These are phyloP conservation scores for Drosophila mimetica DNA, from an alignment of 2,888 invertebrate genomes.

Conservation along the genomic window DNA sequence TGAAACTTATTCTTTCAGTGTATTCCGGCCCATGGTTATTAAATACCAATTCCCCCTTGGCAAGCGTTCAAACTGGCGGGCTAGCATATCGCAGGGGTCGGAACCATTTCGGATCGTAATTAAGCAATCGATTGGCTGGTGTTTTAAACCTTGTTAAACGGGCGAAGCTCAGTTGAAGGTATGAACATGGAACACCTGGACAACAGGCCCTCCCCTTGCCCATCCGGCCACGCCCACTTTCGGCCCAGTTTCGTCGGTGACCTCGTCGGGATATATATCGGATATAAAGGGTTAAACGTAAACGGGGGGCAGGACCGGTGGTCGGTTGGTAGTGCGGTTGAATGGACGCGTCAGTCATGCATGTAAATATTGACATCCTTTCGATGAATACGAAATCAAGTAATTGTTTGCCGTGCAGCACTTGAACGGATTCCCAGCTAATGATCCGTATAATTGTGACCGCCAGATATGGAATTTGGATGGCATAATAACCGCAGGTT, in stretches of 20 bases:
- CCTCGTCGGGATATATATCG: slow-evolving; percentile 3
- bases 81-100: slow-evolving; percentile 10
- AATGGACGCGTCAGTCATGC: slow-evolving; percentile 17
- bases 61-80: slow-evolving; percentile 1
- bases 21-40: slow-evolving; percentile 11
- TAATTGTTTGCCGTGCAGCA: slow-evolving; percentile 30
- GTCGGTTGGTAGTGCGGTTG: slow-evolving; percentile 1
- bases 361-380: slow-evolving; percentile 30
- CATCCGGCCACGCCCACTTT: slow-evolving; percentile 3
- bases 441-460: slow-evolving; percentile 36
- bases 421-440: slow-evolving; percentile 28
- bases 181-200: slow-evolving; percentile 10
- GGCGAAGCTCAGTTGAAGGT: slow-evolving; percentile 2
- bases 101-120: slow-evolving; percentile 26
- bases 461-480: slow-evolving; percentile 6
- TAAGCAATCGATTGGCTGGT: slow-evolving; percentile 33
- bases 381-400: slow-evolving; percentile 35
- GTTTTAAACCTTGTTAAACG: slow-evolving; percentile 8
- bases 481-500: not conserved
- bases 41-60: slow-evolving; percentile 10
- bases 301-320: not conserved
- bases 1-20: not conserved
- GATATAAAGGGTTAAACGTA: slow-evolving; percentile 6
- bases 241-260: slow-evolving; percentile 22
- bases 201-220: not conserved